These are phyloP conservation scores for Chondrilla cf. caribensis DNA, from an alignment of 37 sponge, comb jelly and placozoan species.

Conservation along the genomic window DNA sequence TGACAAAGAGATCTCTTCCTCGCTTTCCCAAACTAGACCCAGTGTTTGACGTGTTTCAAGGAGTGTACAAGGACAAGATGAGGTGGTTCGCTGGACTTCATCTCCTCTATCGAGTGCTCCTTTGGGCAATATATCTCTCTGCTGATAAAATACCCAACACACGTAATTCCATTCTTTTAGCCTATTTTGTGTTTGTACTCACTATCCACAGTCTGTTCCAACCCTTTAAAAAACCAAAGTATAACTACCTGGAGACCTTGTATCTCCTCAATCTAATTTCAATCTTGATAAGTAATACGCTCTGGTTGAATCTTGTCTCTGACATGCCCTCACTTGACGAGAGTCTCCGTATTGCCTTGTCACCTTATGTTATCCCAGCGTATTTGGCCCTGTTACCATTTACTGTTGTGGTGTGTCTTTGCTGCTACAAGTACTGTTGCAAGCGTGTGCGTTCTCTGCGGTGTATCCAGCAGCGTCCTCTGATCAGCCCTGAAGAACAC, in stretches of 20 bases:
- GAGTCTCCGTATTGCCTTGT: too few relatives aligned
- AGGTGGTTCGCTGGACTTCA: neutral
- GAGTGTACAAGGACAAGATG: constrained; percentile 4
- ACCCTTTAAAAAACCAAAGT: neutral
- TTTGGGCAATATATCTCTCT: neutral
- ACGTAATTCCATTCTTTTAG: neutral
- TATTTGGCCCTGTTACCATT: too few relatives aligned
- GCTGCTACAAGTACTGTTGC: too few relatives aligned
- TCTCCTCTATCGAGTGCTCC: neutral
- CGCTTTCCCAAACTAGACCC: constrained; percentile 4
- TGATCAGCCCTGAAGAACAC: too few relatives aligned
- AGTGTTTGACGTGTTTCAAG: constrained; percentile 24
- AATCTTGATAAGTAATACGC: neutral
- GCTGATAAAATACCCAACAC: neutral
- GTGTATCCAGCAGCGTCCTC: too few relatives aligned
- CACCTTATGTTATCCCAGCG: too few relatives aligned
- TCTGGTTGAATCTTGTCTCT: too few relatives aligned
- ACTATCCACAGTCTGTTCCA: constrained; percentile 1
- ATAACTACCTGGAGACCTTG: constrained; percentile 12
- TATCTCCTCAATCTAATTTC: neutral
- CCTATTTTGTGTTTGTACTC: neutral
- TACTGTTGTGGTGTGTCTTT: too few relatives aligned
- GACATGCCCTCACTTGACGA: too few relatives aligned
- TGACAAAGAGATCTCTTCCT: neutral
- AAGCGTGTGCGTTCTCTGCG: too few relatives aligned